Percentiles rank a stretch among this genome's conserved stretches.
These are phyloP conservation scores for Poecilia wingei DNA, from an alignment of 2,797 vertebrate species.

Conservation along the genomic window DNA sequence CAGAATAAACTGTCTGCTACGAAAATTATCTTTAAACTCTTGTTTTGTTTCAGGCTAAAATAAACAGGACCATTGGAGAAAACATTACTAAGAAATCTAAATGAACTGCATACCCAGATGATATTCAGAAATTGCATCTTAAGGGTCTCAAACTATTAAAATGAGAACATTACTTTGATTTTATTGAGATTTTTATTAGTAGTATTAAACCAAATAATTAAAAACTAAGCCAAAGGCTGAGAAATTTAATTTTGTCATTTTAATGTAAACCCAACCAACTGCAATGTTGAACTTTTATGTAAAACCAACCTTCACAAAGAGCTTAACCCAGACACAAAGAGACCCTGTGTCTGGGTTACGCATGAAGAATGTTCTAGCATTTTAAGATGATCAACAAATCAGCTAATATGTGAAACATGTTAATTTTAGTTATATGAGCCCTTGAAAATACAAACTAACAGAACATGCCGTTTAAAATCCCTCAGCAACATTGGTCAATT, in stretches of 20 bases:
- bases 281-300: background rate
- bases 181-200: background rate
- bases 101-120: background rate
- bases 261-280: background rate
- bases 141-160: background rate
- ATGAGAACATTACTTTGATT: background rate
- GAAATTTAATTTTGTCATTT: background rate
- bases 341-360: background rate
- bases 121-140: background rate
- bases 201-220: background rate
- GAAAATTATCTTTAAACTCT: background rate
- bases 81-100: background rate
- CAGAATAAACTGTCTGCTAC: background rate
- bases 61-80: background rate
- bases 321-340: background rate
- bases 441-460: background rate
- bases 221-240: background rate
- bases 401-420: background rate
- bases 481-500: background rate
- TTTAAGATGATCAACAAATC: background rate
- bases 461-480: background rate
- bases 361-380: background rate
- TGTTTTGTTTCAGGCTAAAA: constrained; percentile 2
- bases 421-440: background rate
- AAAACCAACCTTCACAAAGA: background rate